Evolutionary conservation across 2,888 invertebrate genomes (phyloP), one percentile per base, ranked within the genome.

Genomic region (Melanostoma scalare): DNA sequence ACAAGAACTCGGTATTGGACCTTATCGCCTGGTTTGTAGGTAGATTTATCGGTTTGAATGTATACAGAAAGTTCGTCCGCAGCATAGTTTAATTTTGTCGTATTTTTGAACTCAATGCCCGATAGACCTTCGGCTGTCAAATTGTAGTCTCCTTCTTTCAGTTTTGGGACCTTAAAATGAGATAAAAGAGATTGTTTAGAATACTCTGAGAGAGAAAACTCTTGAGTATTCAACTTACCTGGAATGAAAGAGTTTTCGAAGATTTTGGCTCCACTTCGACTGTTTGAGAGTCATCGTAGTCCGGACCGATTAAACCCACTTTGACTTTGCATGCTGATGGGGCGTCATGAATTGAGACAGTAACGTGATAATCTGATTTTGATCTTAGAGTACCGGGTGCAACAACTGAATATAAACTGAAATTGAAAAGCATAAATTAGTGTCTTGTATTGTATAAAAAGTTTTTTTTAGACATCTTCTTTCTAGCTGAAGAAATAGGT

Each of bases 1-100:
- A 96, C 93, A 30, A 97, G 91, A 5, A 96, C 86, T 5, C 90
- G 87, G 91, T 97, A 98, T 90, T 95, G 93, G 35, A 99, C 95
- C 86, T 94, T 94, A 89, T 95, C 95, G 6, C 95, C 94, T 0
- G 98, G 98, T 89, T 97, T 96, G 91, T 98, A 98, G 85, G 97
- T 95, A 6, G 96, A 95, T 91, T 97, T 96, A 91, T 98, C 98
- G 0, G 97, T 97, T 90, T 98, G 98, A 84, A 98, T 94, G 88
- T 97, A 96, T 9, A 97, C 93, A 8, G 96, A 96, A 4, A 87
- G 85, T 44, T 86, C 86, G 88, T 97, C 95, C 81, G 94, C 94
- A 50, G 95, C 93, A 90, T 95, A 96, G 53, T 94, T 92, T 61
- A 98, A 90, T 6, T 93, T 93, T 1, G 95, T 95, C n/a, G 95